Base-by-base conservation (phyloP, 2,888 invertebrate genomes). In the Nasonia oneida region DNA sequence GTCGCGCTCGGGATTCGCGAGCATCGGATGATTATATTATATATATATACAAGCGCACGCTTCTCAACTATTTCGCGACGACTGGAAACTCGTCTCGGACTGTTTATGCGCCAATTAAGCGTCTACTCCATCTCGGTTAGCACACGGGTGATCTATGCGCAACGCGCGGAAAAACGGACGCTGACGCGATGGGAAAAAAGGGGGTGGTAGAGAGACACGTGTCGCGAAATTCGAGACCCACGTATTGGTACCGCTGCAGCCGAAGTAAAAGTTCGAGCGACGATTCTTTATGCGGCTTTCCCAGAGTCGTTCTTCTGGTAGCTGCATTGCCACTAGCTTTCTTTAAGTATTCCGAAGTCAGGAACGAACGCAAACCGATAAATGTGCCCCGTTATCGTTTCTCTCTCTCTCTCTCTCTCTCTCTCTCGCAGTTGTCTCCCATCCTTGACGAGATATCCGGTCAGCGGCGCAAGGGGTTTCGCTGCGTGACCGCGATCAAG, bases 401-500 rank as follows among this genome's bases (percentile, higher is more conserved):
- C 23, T 23, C 23, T 23, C 23, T 23, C 23, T 23, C 23, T 23
- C 23, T 23, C 23, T 23, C 23, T 23, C 23, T 23, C 23, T 23
- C 23, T 23, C 23, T 23, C 23, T 23, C 64, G 23, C 23, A 23
- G 23, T 23, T 23, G 23, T 23, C 23, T 23, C 23, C 23, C 23
- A 23, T 23, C 23, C 23, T 23, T 23, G 23, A 23, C 23, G 23
- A 23, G 23, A 23, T 23, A 23, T 23, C 23, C 23, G 23, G 23
- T 23, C 23, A 23, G 23, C 23, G 23, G 23, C 64, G 12, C 73
- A 73, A 12, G 73, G 39, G 37, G 4, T 61, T 23, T 23, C 23
- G 6, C 61, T 23, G 23, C 73, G 73, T 42, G 73, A 29, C 53
- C 50, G 74, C 74, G 50, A 79, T 79, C 83, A 84, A 84, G 79